Evolutionary conservation across 2,113 vertebrate genomes (phyloP), one percentile per base, ranked within the genome.

Genomic region (Gila orcuttii): DNA sequence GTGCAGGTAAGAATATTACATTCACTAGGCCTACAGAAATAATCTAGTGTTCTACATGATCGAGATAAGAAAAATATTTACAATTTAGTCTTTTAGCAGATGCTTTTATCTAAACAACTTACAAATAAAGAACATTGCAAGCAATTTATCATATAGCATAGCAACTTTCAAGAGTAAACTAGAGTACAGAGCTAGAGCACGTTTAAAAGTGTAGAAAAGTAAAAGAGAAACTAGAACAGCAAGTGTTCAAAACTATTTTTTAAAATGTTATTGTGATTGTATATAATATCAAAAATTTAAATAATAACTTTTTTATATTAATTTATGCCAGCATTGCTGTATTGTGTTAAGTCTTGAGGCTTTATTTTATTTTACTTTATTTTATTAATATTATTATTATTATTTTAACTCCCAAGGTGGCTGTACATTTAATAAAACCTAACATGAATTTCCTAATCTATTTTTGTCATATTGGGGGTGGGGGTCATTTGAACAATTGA

Each of bases 1-100:
- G 91, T 0, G 93, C 91, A 92, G 94, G 94, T 95, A 86, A 93
- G 94, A 86, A 84, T 86, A 33, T 1, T 39, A 9, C 25, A 7
- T 79, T 47, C 66, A 8, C 0, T 9, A 52, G 47, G 74, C 5
- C 47, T 55, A 76, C 25, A 21, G 57, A 79, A 79, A 60, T 19
- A 10, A 45, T 62, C 0, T 6, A 28, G 10, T 2, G 3, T 74
- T 74, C 2, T 10, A 74, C 9, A 39, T 73, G 19, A 45, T 47
- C 3, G 4, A 57, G 6, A 57, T 21, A 42, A 23, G 68, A 42
- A 42, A 42, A 71, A 71, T 39, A 23, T 39, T 71, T 12, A 71
- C 36, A 71, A 6, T 71, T 42, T 12, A 71, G 23, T 28, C 6
- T 47, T 47, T 47, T 75, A 47, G 2, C 12, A 25, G 68, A 39